Conservation (phyloP, 2,113 vertebrate species). For the Myxocyprinus asiaticus region DNA sequence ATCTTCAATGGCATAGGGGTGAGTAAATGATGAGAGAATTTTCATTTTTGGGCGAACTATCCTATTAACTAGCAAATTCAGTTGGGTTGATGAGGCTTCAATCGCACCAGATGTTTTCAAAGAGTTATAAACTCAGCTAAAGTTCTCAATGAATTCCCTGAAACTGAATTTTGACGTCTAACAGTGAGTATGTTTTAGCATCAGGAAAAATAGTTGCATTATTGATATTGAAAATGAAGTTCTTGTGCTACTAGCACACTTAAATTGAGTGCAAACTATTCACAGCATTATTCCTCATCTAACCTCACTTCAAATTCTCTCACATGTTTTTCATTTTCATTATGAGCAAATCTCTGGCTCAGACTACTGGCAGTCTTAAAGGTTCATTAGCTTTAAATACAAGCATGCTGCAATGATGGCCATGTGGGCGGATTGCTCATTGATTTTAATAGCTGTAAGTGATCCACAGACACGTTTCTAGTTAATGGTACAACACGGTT, state of each 20-base stretch:
- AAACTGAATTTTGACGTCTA: not conserved
- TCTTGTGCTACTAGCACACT: constrained; percentile 38
- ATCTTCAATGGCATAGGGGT: too few relatives aligned
- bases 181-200: constrained; percentile 58
- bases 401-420: constrained; percentile 11
- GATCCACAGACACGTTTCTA: constrained; percentile 22
- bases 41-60: too few relatives aligned
- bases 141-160: not conserved
- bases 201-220: constrained; percentile 40
- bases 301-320: not conserved
- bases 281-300: not conserved
- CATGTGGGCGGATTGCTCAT: constrained; percentile 21
- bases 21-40: too few relatives aligned
- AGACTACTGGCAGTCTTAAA: not conserved
- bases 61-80: too few relatives aligned
- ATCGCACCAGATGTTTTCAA: too few relatives aligned
- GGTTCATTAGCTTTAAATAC: constrained; percentile 45
- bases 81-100: too few relatives aligned
- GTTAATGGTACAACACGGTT: constrained; percentile 8
- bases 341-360: not conserved
- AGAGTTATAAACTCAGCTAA: not conserved
- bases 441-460: constrained; percentile 48
- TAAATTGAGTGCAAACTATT: constrained; percentile 14
- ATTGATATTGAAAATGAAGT: not conserved
- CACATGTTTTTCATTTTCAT: not conserved